Conservation (phyloP, 2,888 invertebrate genomes). For the Drosophila cyrtoloma region DNA sequence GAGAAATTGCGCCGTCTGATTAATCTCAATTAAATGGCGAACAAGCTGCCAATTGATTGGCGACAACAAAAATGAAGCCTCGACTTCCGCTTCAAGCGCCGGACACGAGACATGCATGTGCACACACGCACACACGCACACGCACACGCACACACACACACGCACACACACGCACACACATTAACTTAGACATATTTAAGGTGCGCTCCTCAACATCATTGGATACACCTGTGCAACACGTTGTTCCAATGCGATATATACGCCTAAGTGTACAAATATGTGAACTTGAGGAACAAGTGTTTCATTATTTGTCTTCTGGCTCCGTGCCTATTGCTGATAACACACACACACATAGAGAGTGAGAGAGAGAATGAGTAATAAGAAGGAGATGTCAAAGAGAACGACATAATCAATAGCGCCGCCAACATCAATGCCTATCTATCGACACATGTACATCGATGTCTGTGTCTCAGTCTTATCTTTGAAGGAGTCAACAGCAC, state of each 20-base stretch:
- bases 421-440: conserved; percentile 28
- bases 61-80: conserved; percentile 23
- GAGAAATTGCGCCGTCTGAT: conserved; percentile 55
- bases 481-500: conserved; percentile 24
- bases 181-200: conserved; percentile 26
- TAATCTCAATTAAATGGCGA: conserved; percentile 70
- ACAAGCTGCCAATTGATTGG: conserved; percentile 58
- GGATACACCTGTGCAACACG: conserved; percentile 61
- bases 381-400: neutral
- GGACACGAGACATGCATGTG: neutral
- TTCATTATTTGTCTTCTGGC: conserved; percentile 51
- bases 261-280: conserved; percentile 58
- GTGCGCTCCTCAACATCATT: conserved; percentile 35
- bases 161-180: neutral
- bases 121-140: neutral
- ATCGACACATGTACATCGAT: conserved; percentile 9
- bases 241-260: conserved; percentile 23
- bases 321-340: conserved; percentile 47
- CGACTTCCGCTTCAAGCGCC: conserved; percentile 40
- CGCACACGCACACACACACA: conserved; percentile 2
- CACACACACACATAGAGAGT: neutral
- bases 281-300: conserved; percentile 73
- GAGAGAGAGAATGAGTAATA: neutral
- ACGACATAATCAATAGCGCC: conserved; percentile 58
- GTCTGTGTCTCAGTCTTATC: conserved; percentile 38